Evolutionary conservation across 2,888 invertebrate species (phyloP), one percentile per base, ranked within the genome.

Genomic region (Mactromeris polynyma): DNA sequence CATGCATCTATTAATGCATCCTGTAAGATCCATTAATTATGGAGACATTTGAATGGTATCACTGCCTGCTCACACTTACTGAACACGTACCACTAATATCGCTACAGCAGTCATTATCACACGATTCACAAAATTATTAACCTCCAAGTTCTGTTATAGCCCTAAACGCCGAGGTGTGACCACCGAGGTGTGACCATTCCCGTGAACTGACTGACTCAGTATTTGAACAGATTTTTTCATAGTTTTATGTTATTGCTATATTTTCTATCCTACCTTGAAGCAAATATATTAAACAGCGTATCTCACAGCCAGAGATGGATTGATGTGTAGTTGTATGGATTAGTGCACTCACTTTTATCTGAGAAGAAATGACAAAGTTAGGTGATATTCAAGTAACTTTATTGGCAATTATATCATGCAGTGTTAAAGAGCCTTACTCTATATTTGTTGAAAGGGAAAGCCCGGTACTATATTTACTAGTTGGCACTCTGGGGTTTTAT

Each of bases 321-420:
- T 26, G 58, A 9, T 1, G 58, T 2, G 19, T 82, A 86, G 17
- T 54, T 69, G 21, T 51, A 38, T 21, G 89, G 83, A 83, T 89
- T 89, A 89, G n/a, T 36, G 26, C 58, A 69, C 36, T 58, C 81
- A 54, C 86, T 89, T 89, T 89, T 89, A 89, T 89, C 89, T 89
- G 36, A 4, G 11, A 36, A 51, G 33, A 86, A 83, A 89, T 86
- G 89, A 89, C 89, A 89, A 69, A 51, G 36, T 38, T 80, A 86
- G 89, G 86, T 89, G 86, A 77, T 83, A 38, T 86, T 80, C 89
- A 38, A n/a, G 51, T n/a, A 40, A 64, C 38, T 89, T 89, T 89
- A 89, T 89, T 78, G 54, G 51, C 33, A n/a, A 77, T 36, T 19
- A 46, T 83, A 83, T 31, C 83, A 31, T 42, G 38, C 9, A 2